Evolutionary conservation across 53 echinoderm and acorn worm species (phyloP).

Genomic region (Patiria pectinifera): DNA sequence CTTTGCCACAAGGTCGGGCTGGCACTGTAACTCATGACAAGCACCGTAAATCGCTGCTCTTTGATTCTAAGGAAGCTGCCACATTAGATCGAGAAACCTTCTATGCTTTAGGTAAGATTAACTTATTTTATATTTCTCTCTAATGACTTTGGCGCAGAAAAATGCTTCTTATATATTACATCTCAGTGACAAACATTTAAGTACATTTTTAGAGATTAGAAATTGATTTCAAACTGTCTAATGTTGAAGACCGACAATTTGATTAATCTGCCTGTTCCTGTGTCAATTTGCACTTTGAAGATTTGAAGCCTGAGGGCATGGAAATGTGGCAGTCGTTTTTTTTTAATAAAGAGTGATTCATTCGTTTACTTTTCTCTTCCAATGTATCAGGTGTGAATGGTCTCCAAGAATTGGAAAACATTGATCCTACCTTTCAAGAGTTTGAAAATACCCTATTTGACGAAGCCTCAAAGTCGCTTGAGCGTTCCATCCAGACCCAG

Average conservation of each 20-base stretch:
- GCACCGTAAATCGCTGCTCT: conserved; percentile 82
- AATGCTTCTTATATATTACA: no score
- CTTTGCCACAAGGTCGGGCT: conserved; percentile 79
- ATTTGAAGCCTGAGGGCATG: no score
- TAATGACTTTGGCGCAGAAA: neutral
- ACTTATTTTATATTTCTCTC: neutral
- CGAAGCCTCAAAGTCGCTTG: conserved; percentile 88
- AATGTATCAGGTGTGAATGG: conserved; percentile 81
- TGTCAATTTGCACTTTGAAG: no score
- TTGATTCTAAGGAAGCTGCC: conserved; percentile 89
- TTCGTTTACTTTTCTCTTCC: neutral
- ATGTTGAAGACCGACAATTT: no score
- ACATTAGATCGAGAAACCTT: conserved; percentile 83
- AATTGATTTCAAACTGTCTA: no score
- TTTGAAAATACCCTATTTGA: conserved; percentile 88
- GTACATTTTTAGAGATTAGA: no score
- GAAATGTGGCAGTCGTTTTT: neutral
- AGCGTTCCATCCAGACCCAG: conserved; percentile 80
- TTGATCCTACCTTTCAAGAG: conserved; percentile 80
- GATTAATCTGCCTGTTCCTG: no score
- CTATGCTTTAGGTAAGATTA: conserved; percentile 82
- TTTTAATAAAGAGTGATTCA: neutral
- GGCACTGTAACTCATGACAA: conserved; percentile 53
- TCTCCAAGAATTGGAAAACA: conserved; percentile 79
- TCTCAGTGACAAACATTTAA: no score